These are phyloP conservation scores for Hyles euphorbiae DNA, from an alignment of 1,140 invertebrate species.

Conservation along the genomic window DNA sequence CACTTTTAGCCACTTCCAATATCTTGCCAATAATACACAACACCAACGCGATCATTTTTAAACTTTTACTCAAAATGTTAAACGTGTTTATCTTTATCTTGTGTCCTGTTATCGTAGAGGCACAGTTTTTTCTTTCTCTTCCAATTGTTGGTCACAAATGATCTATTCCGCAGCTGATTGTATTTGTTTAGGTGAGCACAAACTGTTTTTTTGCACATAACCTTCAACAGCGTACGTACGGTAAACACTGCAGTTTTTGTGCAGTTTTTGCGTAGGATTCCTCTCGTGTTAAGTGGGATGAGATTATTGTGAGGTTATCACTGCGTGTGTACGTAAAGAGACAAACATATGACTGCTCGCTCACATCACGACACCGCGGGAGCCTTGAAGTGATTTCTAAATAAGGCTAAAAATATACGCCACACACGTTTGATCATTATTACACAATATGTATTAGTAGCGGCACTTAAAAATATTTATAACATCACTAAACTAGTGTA, in stretches of 20 bases:
- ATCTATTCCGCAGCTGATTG: conserved; percentile 17
- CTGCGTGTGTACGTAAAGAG: conserved; percentile 16
- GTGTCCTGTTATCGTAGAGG: conserved; percentile 18
- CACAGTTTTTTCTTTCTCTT: conserved; percentile 39
- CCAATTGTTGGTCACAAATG: conserved; percentile 36
- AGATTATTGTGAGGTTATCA: conserved; percentile 54
- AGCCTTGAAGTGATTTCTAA: conserved; percentile 49
- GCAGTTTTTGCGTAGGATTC: conserved; percentile 3
- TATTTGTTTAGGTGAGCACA: conserved; percentile 9
- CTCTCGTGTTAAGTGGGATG: conserved; percentile 6
- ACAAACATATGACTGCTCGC: conserved; percentile 27
- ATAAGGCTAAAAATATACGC: conserved; percentile 52
- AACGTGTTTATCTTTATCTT: conserved; percentile 14
- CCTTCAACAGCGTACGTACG: conserved; percentile 12
- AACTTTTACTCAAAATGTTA: conserved; percentile 10
- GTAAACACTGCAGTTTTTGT: conserved; percentile 17
- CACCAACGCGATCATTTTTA: conserved; percentile 53
- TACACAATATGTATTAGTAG: conserved; percentile 7
- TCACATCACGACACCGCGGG: conserved; percentile 34
- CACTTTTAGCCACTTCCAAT: conserved; percentile 41
- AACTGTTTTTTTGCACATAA: conserved; percentile 22
- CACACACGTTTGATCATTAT: conserved; percentile 34
- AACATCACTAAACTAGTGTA: not conserved
- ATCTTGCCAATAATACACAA: conserved; percentile 51
- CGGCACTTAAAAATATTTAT: conserved; percentile 9